These are phyloP conservation scores for Calephelis nemesis DNA, from an alignment of 1,140 invertebrate genomes.

Conservation along the genomic window DNA sequence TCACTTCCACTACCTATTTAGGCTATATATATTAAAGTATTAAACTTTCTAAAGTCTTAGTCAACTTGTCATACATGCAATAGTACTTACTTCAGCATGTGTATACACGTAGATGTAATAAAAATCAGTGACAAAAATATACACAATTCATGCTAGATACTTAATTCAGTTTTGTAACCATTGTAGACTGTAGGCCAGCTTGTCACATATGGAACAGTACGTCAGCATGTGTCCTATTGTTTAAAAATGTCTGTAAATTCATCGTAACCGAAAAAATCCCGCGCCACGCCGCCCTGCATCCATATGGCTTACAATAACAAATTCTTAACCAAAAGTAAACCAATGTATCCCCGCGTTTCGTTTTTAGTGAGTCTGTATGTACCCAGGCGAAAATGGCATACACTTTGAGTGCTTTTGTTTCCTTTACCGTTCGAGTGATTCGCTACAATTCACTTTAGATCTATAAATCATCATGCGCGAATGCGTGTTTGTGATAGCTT, in stretches of 20 bases:
- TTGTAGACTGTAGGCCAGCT: slow-evolving; percentile 13
- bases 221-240: slow-evolving; percentile 72
- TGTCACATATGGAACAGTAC: slow-evolving; percentile 52
- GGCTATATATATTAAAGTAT: too few species aligned
- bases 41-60: too few species aligned
- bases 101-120: too few species aligned
- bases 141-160: too few species aligned
- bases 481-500: slow-evolving; percentile 11
- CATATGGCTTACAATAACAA: slow-evolving; percentile 77
- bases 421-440: slow-evolving; percentile 43
- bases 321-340: slow-evolving; percentile 76
- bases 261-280: slow-evolving; percentile 64
- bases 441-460: slow-evolving; percentile 40
- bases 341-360: slow-evolving; percentile 63
- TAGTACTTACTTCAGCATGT: too few species aligned
- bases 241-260: slow-evolving; percentile 66
- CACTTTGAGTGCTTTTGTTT: slow-evolving; percentile 64
- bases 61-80: too few species aligned
- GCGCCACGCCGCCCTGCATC: slow-evolving; percentile 53
- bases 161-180: not conserved
- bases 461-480: slow-evolving; percentile 34
- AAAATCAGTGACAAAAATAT: too few species aligned
- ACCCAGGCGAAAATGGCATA: slow-evolving; percentile 63
- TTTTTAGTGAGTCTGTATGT: slow-evolving; percentile 58
- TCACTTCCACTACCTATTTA: too few species aligned